Base-by-base conservation (phyloP, 2,888 invertebrate species). In the Griposia aprilina region DNA sequence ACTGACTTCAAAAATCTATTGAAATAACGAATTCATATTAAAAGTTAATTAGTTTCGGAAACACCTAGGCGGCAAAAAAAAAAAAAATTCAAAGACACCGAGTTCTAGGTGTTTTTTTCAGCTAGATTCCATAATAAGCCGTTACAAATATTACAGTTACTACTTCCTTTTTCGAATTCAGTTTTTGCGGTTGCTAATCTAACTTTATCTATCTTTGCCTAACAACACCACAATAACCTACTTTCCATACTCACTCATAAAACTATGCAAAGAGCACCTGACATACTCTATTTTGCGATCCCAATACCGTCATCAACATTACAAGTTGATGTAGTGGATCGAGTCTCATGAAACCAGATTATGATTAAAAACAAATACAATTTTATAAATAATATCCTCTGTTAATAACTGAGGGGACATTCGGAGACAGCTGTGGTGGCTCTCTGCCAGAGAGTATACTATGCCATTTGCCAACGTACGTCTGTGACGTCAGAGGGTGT, bases 341-440 rank as follows among this genome's bases (percentile, higher is more conserved):
- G 78, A 86, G 90, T 94, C 94, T 95, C 93, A 93, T 94, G 89
- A 90, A 88, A 83, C 84, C 78, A 85, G 80, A 86, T 89, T 93
- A 94, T 94, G 91, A 94, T 96, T 95, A 93, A 95, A 96, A 96
- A 96, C 95, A 96, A 95, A 95, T 93, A 94, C 91, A 91, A 90
- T 93, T 95, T 94, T 96, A 96, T 94, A 94, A 95, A 96, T 95
- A 96, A 94, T 94, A 76, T 83, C 50, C 60, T 89, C 91, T 87
- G 89, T 90, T 94, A 93, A 93, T 93, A 93, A 93, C 93, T 91
- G 89, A 89, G 93, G 90, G 92, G 96, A 95, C 88, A 89, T 84
- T 85, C 52, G 80, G 80, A 89, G 89, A 89, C 96, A 96, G 95
- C 94, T 94, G 95, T 92, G 89, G 91, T 96, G 96, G 96, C 96